Base-by-base conservation (phyloP, 2,113 vertebrate genomes). In the Passer domesticus region DNA sequence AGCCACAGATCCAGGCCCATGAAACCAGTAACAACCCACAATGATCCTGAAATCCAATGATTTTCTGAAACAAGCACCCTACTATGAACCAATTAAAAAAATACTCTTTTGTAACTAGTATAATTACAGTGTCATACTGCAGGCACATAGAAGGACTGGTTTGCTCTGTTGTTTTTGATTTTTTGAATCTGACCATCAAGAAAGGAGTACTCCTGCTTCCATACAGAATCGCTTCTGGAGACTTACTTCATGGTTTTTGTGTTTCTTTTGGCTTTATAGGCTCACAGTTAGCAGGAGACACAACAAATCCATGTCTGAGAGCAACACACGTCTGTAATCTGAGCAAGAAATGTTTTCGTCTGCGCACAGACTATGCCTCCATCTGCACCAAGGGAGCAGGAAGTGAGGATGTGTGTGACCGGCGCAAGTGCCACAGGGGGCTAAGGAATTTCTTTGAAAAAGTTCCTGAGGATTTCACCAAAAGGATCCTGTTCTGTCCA, bases 371-470 rank as follows among this genome's bases (percentile, higher is more conserved):
- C 43, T 99, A 99, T 2, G 99, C 98, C 68, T 98, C 98, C 8
- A 98, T 97, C 33, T 99, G 99, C 95, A 99, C 98, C 9, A 98
- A 97, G 72, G 94, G 97, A 13, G 97, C 89, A 14, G 97, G 97
- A 52, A 97, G 97, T 23, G 98, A 97, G 9, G 98, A 98, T 37
- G 80, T 67, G 39, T 99, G 99, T 96, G 99, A 99, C 95, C 98
- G 97, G 27, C 97, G 96, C 18, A 98, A 97, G 83, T 99, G 99
- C 97, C 99, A 98, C 64, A 97, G 94, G 87, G 98, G 98, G n/a
- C 98, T 99, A 68, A 98, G 99, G 12, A 93, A 98, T 76, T 99
- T 99, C 98, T 99, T 99, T 22, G 99, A 99, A 96, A 98, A 98
- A 24, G 98, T 99, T 16, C 98, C 98, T 0, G 97, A 97, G 44